Percentiles rank a stretch among this genome's conserved stretches.
phyloP scores from a whole-genome alignment of 2,888 invertebrate species.

The Calameuta idolon region DNA sequence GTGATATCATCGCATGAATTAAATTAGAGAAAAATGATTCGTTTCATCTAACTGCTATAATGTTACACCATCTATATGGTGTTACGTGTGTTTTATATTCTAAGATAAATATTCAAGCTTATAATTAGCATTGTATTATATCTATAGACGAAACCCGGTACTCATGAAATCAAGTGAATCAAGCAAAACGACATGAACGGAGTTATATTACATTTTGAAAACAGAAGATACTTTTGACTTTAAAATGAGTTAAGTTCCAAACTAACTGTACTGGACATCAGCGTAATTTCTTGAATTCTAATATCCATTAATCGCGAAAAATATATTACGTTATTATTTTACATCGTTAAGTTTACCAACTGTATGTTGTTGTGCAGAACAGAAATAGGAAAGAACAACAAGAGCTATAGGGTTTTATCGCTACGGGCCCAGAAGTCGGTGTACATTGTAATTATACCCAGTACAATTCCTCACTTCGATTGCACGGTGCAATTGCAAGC shows the following conservation, averaged over 20 bases:
- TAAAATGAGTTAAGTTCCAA: not conserved
- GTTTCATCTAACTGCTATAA: not conserved
- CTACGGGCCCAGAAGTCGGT: slow-evolving; percentile 22
- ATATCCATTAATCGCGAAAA: not conserved
- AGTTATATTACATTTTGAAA: not conserved
- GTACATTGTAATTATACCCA: slow-evolving; percentile 36
- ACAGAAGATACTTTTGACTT: not conserved
- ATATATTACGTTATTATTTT: not conserved
- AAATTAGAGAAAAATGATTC: not conserved
- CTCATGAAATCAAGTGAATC: not conserved
- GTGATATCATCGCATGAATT: not conserved
- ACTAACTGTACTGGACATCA: not conserved
- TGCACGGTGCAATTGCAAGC: too few species aligned
- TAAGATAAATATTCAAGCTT: not conserved
- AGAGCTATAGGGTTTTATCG: not conserved
- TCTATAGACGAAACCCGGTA: not conserved
- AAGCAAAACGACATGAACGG: not conserved
- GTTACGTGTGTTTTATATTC: not conserved
- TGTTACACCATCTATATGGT: not conserved
- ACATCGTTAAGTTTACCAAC: not conserved
- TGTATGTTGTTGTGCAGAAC: too few species aligned
- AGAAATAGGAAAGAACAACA: not conserved
- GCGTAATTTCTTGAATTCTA: not conserved
- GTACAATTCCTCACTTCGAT: slow-evolving; percentile 35
- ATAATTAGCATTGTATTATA: not conserved